Evolutionary conservation across 1,140 invertebrate species (phyloP), one percentile per base, ranked within the genome.

Genomic region (Pseudachorutes palmiensis): DNA sequence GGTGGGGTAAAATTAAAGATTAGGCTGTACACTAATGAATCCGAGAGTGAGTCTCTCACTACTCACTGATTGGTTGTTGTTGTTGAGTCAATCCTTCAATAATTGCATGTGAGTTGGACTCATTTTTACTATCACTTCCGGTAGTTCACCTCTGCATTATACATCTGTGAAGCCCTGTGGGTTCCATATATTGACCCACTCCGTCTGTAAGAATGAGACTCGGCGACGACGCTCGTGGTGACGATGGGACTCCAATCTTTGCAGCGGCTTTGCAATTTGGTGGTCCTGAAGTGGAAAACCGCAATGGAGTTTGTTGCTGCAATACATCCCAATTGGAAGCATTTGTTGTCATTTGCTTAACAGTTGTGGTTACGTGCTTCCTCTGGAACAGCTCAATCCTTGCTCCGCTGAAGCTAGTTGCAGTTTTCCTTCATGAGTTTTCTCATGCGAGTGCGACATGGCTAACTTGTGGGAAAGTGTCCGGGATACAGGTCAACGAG

Each of bases 341-440:
- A 1, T 66, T 71, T 2, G 64, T 68, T 36, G 63, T 64, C 14
- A 71, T 71, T 28, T 63, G 64, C 24, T 26, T 64, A 2, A 68
- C 66, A 16, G 61, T 58, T 2, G 22, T 71, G 1, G 29, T 71
- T 29, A 66, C 64, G 14, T 66, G 51, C 5, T 5, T 66, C 36
- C n/a, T 69, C 3, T 69, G 63, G 63, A 32, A 32, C 19, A 68
- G 64, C 0, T 31, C 62, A 19, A 16, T 71, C 5, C 26, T 71
- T 24, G 64, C 67, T 9, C 70, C 70, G 1, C n/a, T 69, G 14
- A 71, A 71, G 65, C 41, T 71, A 26, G 66, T 71, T 16, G 67
- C 70, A 26, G 70, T 71, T 14, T 68, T 71, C 57, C 67, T 71
- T 29, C 70, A 71, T 62, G 70, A 71, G 31, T 68, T 71, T 36